Evolutionary conservation across 2,888 invertebrate genomes (phyloP).

Genomic region (Catocala nupta): DNA sequence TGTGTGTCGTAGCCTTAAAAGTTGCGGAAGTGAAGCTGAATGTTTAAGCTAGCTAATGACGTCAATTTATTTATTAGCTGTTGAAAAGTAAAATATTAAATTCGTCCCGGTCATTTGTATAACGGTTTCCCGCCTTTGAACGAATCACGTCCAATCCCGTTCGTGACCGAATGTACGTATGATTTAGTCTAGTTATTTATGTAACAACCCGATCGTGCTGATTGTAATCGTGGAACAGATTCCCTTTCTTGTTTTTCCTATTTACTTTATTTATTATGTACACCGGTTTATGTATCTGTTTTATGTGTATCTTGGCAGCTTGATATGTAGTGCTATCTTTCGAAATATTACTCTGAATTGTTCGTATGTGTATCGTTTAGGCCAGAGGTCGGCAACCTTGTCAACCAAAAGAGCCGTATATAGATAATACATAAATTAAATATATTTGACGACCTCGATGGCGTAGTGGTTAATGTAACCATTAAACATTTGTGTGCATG

Average conservation of each 20-base stretch:
- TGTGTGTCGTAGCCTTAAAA: too few relatives aligned
- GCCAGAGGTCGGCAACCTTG: too few relatives aligned
- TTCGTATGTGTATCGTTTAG: conserved; percentile 10
- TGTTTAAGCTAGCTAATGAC: too few relatives aligned
- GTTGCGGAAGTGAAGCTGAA: too few relatives aligned
- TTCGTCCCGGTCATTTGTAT: conserved; percentile 23
- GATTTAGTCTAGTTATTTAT: conserved; percentile 51
- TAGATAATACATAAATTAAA: too few relatives aligned
- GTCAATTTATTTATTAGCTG: not conserved
- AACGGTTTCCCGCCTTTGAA: conserved; percentile 28
- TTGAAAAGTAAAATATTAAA: conserved; percentile 18
- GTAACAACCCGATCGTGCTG: conserved; percentile 44
- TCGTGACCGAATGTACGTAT: conserved; percentile 33
- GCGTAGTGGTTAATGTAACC: too few relatives aligned
- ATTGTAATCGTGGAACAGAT: conserved; percentile 49
- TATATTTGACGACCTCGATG: too few relatives aligned
- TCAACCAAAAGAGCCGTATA: too few relatives aligned
- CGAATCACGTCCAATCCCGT: conserved; percentile 21
- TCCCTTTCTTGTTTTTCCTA: conserved; percentile 47
- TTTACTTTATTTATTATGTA: conserved; percentile 41
- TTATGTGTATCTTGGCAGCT: conserved; percentile 34
- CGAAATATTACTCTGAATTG: conserved; percentile 14
- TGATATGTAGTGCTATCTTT: conserved; percentile 25
- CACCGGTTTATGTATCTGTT: conserved; percentile 38
- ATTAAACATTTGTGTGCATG: too few relatives aligned